These are phyloP conservation scores for Pseudolaguvia tuberculata DNA, from an alignment of 2,113 vertebrate species.

Conservation along the genomic window DNA sequence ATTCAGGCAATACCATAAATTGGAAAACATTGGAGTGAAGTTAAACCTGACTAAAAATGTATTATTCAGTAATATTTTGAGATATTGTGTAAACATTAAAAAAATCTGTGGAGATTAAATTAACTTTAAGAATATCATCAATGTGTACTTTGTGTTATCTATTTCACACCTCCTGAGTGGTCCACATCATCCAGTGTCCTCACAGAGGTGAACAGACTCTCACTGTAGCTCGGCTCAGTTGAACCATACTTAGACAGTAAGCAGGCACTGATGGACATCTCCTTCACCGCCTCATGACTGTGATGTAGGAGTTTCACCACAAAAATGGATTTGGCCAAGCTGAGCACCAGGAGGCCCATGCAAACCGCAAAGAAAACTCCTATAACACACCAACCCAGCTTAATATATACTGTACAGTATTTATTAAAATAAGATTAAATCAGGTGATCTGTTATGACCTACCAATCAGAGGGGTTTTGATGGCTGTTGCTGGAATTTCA, in stretches of 20 bases:
- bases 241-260: constrained; percentile 68
- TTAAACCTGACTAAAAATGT: no score
- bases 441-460: not conserved
- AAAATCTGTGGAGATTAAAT: no score
- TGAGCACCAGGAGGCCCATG: constrained; percentile 79
- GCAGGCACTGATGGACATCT: constrained; percentile 69
- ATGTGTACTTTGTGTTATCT: not conserved
- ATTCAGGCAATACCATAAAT: no score
- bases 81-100: no score
- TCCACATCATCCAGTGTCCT: constrained; percentile 59
- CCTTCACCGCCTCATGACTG: constrained; percentile 58
- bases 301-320: constrained; percentile 76
- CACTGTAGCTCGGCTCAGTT: constrained; percentile 55
- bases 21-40: no score
- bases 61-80: no score
- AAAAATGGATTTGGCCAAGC: constrained; percentile 77
- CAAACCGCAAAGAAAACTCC: constrained; percentile 78
- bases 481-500: constrained; percentile 67
- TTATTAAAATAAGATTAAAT: not conserved
- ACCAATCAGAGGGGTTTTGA: constrained; percentile 78
- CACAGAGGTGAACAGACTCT: constrained; percentile 60
- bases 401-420: not conserved
- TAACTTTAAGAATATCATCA: not conserved
- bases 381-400: constrained; percentile 39
- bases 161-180: constrained; percentile 59